These are phyloP conservation scores for Pyrrhopygopsis socrates DNA, from an alignment of 2,888 invertebrate species.

Conservation along the genomic window DNA sequence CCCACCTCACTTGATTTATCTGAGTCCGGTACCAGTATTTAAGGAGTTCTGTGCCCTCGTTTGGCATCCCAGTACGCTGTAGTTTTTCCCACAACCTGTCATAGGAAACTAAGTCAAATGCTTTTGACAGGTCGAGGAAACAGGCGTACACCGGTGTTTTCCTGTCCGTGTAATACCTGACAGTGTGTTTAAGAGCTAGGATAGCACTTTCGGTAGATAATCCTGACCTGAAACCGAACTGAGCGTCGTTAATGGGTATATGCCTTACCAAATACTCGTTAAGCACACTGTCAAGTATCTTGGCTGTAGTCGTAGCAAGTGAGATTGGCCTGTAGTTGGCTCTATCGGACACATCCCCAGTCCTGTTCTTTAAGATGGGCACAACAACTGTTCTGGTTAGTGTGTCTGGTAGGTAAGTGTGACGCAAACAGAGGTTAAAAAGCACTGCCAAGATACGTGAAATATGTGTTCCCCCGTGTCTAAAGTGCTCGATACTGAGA, in stretches of 20 bases:
- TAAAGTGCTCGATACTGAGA: not conserved
- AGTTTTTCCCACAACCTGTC: not conserved
- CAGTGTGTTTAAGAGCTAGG: not conserved
- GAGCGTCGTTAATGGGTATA: not conserved
- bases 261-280: too few species aligned
- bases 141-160: too few species aligned
- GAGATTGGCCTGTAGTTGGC: too few species aligned
- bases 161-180: not conserved
- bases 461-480: not conserved
- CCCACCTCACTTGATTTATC: conserved; percentile 24
- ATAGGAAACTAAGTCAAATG: not conserved
- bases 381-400: not conserved
- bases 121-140: conserved; percentile 9
- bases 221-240: not conserved
- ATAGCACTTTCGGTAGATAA: not conserved
- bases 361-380: conserved; percentile 13
- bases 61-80: not conserved
- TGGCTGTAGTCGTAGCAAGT: conserved; percentile 14
- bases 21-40: not conserved
- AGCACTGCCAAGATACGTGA: not conserved
- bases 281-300: conserved; percentile 56
- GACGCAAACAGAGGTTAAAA: not conserved
- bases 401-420: not conserved
- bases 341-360: not conserved
- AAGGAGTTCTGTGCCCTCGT: not conserved